Evolutionary conservation across 2,113 vertebrate species (phyloP).

Genomic region (Ammospiza caudacuta): DNA sequence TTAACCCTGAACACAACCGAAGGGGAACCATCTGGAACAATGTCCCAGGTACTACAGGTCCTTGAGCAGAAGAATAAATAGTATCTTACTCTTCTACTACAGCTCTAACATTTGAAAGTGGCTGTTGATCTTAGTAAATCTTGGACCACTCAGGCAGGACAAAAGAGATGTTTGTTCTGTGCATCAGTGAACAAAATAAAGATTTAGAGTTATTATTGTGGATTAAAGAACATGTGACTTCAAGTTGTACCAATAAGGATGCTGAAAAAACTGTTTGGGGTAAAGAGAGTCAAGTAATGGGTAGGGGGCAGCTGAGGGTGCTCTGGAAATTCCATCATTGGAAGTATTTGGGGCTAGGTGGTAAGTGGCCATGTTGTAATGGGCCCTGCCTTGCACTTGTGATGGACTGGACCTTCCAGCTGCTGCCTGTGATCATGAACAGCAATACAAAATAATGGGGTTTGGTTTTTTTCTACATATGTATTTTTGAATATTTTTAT

Average conservation of each 20-base stretch:
- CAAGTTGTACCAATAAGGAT: neutral
- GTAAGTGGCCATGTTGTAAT: fast-evolving
- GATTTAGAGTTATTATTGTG: neutral
- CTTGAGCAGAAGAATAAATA: neutral
- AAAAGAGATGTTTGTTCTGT: neutral
- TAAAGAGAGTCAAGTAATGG: neutral
- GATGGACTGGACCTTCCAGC: neutral
- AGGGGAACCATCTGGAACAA: neutral
- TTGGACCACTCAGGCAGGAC: neutral
- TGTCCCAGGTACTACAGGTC: neutral
- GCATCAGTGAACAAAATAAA: neutral
- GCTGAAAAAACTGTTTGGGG: neutral
- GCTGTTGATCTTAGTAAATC: neutral
- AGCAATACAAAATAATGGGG: neutral
- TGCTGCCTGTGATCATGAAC: neutral
- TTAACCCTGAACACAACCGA: neutral
- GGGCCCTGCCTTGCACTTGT: neutral
- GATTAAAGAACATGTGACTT: neutral
- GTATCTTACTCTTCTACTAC: neutral
- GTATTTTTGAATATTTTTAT: neutral
- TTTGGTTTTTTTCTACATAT: fast-evolving
- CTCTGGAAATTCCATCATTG: neutral
- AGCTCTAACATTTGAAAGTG: neutral
- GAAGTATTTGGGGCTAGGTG: neutral
- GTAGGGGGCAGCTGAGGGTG: neutral